These are phyloP conservation scores for Periparus ater DNA, from an alignment of 2,797 vertebrate species.

Conservation along the genomic window DNA sequence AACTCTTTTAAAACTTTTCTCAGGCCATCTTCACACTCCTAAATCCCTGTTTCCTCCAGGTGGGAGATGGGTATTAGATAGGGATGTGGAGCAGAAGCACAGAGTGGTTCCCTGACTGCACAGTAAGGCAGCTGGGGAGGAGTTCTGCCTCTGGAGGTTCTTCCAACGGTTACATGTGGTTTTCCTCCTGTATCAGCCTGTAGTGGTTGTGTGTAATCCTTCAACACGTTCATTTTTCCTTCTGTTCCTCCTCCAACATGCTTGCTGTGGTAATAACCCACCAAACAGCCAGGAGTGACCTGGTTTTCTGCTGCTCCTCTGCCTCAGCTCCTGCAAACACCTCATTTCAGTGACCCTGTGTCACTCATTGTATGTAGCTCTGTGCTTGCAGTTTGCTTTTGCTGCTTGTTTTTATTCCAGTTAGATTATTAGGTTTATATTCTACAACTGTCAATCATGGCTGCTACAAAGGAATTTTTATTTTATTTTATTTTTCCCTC, in stretches of 20 bases:
- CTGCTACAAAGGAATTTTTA: not conserved
- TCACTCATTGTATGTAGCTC: not conserved
- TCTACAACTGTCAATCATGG: not conserved
- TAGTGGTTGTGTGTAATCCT: not conserved
- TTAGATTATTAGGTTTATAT: not conserved
- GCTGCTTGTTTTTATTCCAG: not conserved
- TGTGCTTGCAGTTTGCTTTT: not conserved
- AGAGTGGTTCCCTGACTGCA: not conserved
- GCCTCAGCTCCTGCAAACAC: not conserved
- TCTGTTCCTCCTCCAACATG: accelerated
- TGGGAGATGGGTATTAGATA: accelerated
- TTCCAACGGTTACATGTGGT: not conserved
- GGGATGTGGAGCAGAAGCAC: not conserved
- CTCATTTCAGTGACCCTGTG: not conserved
- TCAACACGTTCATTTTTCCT: not conserved
- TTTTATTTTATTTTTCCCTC: not conserved
- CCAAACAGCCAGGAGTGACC: not conserved
- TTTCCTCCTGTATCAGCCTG: not conserved
- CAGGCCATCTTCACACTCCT: accelerated
- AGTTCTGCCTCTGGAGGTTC: not conserved
- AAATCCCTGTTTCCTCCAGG: not conserved
- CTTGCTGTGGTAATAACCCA: accelerated
- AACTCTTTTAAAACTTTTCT: not conserved
- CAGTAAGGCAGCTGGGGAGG: not conserved
- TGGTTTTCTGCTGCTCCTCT: not conserved